phyloP scores from a whole-genome alignment of 37 sponge, comb jelly and placozoan genomes.

The Beroe forskalii region DNA sequence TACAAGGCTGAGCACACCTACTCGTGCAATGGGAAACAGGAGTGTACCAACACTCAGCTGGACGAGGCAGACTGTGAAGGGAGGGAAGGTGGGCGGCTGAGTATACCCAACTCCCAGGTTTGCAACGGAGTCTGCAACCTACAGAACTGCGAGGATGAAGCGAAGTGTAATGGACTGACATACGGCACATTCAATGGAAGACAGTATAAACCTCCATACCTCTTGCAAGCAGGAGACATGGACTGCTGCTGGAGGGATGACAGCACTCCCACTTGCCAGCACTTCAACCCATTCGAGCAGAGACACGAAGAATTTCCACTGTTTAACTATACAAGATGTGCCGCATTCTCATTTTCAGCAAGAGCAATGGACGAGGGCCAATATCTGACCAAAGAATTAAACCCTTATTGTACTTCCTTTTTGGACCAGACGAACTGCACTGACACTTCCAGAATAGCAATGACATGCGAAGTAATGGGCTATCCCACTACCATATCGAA shows the following conservation, averaged over 20 bases:
- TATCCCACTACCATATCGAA: background rate
- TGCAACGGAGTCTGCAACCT: background rate
- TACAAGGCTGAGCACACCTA: conserved; percentile 13
- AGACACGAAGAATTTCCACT: background rate
- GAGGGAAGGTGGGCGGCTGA: background rate
- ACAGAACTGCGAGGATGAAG: background rate
- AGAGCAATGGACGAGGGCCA: background rate
- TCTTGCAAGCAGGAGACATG: background rate
- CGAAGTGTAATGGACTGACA: background rate
- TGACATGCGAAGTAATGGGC: background rate
- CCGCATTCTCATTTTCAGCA: background rate
- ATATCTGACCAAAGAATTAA: background rate
- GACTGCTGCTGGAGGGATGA: no score
- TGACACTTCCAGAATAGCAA: background rate
- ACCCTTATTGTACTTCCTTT: background rate
- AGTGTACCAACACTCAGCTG: conserved; percentile 3
- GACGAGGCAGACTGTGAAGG: background rate
- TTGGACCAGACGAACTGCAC: conserved; percentile 23
- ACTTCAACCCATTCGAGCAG: background rate
- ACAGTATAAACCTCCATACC: background rate
- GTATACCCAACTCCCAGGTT: background rate
- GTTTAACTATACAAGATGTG: background rate
- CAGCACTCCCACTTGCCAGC: background rate
- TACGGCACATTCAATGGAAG: background rate
- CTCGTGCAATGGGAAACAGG: background rate